These are phyloP conservation scores for Mesitornis unicolor DNA, from an alignment of 2,113 vertebrate species.

Conservation along the genomic window DNA sequence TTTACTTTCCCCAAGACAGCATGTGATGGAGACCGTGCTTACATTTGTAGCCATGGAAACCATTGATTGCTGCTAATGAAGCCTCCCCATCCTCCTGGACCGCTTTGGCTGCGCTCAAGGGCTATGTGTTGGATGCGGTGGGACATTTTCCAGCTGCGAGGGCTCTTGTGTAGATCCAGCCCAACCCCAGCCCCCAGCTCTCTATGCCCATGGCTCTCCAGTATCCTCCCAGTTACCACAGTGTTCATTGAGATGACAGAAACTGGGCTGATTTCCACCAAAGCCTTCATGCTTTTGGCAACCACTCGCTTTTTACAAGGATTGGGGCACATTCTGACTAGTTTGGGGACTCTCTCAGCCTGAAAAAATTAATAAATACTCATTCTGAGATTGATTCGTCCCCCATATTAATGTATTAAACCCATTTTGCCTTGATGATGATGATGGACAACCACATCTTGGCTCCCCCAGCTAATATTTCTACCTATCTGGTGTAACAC, in stretches of 20 bases:
- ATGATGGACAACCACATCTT: not conserved
- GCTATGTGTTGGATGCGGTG: rapidly evolving
- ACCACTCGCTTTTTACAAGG: not conserved
- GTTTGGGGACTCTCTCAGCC: not conserved
- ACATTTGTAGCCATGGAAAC: conserved; percentile 22
- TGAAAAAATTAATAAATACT: too few species aligned
- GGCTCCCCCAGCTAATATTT: not conserved
- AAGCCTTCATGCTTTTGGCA: not conserved
- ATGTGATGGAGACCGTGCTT: not conserved
- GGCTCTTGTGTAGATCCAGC: not conserved
- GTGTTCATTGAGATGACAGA: not conserved
- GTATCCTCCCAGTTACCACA: not conserved
- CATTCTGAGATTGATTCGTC: too few species aligned
- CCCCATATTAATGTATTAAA: too few species aligned
- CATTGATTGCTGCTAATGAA: not conserved
- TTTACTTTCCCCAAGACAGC: not conserved
- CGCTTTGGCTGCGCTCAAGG: not conserved
- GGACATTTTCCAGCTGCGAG: not conserved
- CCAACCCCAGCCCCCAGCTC: not conserved
- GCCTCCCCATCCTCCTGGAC: not conserved
- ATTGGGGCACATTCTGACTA: not conserved
- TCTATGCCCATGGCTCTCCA: not conserved
- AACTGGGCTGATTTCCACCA: not conserved
- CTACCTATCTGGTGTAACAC: not conserved
- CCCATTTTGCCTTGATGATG: not conserved